phyloP scores from a whole-genome alignment of 2,797 vertebrate genomes.

The Megaceryle alcyon region DNA sequence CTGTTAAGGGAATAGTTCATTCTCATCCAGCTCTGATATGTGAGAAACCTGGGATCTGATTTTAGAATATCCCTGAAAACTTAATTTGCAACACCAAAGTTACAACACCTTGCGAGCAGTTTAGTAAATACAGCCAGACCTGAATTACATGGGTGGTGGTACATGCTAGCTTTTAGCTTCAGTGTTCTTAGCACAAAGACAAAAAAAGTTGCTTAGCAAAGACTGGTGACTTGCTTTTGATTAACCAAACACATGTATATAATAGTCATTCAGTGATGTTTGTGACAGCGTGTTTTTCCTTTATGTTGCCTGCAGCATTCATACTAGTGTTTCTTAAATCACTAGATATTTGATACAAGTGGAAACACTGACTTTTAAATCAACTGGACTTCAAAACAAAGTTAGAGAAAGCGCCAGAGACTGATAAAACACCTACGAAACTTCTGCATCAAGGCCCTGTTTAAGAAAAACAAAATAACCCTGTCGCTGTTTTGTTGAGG shows the following conservation, averaged over 20 bases:
- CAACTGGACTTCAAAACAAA: background rate
- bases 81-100: background rate
- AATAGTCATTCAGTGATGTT: background rate
- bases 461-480: background rate
- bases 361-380: slow-evolving; percentile 18
- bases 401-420: background rate
- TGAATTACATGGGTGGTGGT: background rate
- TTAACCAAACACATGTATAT: background rate
- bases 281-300: background rate
- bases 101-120: background rate
- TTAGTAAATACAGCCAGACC: background rate
- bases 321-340: background rate
- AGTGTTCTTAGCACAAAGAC: background rate
- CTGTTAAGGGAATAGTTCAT: slow-evolving; percentile 32
- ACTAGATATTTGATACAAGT: background rate
- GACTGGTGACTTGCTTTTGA: background rate
- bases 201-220: background rate
- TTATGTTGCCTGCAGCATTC: background rate
- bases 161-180: background rate
- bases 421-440: background rate
- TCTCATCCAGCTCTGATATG: slow-evolving; percentile 16
- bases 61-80: slow-evolving; percentile 1
- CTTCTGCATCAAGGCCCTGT: background rate
- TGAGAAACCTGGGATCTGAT: slow-evolving; percentile 43
- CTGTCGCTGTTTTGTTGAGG: background rate